Base-by-base conservation (phyloP, 1,140 invertebrate species). In the Drosophila kanapiae region DNA sequence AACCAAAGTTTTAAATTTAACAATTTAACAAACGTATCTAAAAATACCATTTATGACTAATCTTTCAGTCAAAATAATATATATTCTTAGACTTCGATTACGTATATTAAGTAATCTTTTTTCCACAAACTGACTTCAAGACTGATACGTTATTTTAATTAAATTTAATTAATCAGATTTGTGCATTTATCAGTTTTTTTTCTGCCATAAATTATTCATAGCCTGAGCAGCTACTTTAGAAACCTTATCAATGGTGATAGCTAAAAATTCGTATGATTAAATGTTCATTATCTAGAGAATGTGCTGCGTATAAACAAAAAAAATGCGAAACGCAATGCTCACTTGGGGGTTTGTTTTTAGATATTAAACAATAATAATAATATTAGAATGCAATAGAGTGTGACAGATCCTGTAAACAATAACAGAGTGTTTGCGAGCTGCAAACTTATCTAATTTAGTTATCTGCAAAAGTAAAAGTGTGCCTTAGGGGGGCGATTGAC, bases 381-480 rank as follows among this genome's bases (percentile, higher is more conserved):
- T 42, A 29, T 33, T 40, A 18, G 4, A 27, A 37, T 54, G 31
- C 51, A 35, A 27, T n/a, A 8, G 11, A 9, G 7, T 5, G 2
- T 16, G 38, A 64, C 62, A 43, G 56, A 16, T 61, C 33, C 31
- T 33, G 18, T 60, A 11, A 61, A 33, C 56, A 33, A 61, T 61
- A 61, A 64, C 42, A 62, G 43, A 18, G 11, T n/a, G 37, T 62
- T 62, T 65, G 7, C 37, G 27, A 49, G 47, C 8, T 43, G 7
- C 29, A 1, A 18, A 67, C 47, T 35, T 67, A 75, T 62, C 58
- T 75, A 75, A 37, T 37, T 37, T 70, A 69, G 62, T 54, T 70
- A 70, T 70, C 62, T 54, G 31, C 10, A 40, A 45, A 69, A 58
- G 40, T 31, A 57, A 58, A 72, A 72, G 53, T 72, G 65, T 72